These are phyloP conservation scores for Erethizon dorsatum DNA, from an alignment of 2,797 vertebrate species.

Conservation along the genomic window DNA sequence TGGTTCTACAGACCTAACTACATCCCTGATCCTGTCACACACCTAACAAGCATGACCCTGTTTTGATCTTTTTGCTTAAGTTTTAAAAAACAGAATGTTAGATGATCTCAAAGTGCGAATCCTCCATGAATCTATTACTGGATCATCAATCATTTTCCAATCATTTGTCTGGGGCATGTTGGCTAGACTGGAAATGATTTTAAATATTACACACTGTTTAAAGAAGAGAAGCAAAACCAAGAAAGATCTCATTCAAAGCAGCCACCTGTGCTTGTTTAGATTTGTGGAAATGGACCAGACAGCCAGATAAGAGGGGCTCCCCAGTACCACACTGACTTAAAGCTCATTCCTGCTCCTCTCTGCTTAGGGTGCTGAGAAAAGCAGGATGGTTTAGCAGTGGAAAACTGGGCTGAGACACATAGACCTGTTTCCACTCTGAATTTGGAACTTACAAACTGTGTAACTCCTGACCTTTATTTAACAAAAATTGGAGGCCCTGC, in stretches of 20 bases:
- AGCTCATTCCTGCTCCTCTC: neutral
- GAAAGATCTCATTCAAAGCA: conserved; percentile 64
- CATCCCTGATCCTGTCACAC: neutral
- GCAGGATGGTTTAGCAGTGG: neutral
- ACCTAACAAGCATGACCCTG: neutral
- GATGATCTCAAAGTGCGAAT: neutral
- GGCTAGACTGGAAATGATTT: conserved; percentile 71
- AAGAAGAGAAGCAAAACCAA: conserved; percentile 54
- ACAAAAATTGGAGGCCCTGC: neutral
- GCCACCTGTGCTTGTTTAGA: conserved; percentile 52
- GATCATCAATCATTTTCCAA: neutral
- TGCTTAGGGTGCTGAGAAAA: neutral
- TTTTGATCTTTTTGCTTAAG: neutral
- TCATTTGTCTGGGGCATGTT: neutral
- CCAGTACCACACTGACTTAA: neutral
- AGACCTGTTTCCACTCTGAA: neutral
- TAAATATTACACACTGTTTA: conserved; percentile 52
- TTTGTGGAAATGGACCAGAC: conserved; percentile 57
- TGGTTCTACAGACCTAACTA: fast-evolving
- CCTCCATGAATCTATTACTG: neutral
- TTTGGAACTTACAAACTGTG: neutral
- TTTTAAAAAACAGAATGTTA: neutral
- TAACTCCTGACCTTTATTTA: conserved; percentile 1
- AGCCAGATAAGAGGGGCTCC: conserved; percentile 36
- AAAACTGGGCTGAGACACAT: neutral